phyloP scores from a whole-genome alignment of 2,113 vertebrate species.

The Pseudopodoces humilis region DNA sequence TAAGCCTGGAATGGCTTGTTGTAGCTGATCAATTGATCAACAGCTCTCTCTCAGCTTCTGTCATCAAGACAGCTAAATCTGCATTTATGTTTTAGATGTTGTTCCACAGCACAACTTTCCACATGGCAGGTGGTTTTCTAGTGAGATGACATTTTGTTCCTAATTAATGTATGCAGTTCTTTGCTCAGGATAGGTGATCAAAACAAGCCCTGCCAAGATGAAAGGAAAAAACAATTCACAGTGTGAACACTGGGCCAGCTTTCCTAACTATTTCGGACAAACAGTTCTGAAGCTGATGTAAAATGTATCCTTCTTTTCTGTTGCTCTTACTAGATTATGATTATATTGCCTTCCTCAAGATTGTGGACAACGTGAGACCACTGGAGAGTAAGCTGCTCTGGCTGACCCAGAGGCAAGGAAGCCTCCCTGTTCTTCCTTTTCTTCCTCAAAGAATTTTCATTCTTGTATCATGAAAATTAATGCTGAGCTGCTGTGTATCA shows the following conservation, averaged over 20 bases:
- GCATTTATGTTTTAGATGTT: not conserved
- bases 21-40: not conserved
- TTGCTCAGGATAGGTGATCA: conserved; percentile 1
- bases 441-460: not conserved
- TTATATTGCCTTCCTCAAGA: not conserved
- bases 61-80: conserved; percentile 10
- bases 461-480: not conserved
- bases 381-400: not conserved
- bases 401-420: not conserved
- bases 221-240: not conserved
- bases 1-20: not conserved
- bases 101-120: not conserved
- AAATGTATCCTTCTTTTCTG: not conserved
- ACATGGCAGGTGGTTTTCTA: conserved; percentile 11
- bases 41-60: not conserved
- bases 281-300: not conserved
- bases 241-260: not conserved
- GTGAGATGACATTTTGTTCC: conserved; percentile 32
- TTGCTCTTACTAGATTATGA: not conserved
- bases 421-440: not conserved
- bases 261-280: not conserved
- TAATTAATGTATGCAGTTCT: not conserved
- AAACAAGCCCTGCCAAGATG: not conserved
- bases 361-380: not conserved
- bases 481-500: not conserved